phyloP scores from a whole-genome alignment of 2,888 invertebrate species.

The Apamea crenata region DNA sequence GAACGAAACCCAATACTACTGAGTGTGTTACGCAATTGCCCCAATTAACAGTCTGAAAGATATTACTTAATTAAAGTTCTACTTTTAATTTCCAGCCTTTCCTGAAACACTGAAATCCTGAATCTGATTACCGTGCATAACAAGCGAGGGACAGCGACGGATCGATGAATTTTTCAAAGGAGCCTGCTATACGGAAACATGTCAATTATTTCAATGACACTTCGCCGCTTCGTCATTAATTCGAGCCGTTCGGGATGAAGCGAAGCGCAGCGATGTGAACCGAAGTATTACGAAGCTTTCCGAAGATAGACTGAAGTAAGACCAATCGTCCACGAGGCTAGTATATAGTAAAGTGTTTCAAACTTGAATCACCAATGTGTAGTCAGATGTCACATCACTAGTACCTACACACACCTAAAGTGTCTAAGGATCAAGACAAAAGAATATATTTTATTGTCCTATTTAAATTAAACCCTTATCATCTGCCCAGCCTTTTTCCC shows the following conservation, averaged over 20 bases:
- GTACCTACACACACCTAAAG: not conserved
- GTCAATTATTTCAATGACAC: conserved; percentile 78
- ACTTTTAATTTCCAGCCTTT: not conserved
- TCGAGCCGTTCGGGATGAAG: conserved; percentile 67
- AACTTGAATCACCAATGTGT: not conserved
- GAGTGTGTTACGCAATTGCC: no score
- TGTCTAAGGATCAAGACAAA: not conserved
- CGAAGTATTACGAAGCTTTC: conserved; percentile 43
- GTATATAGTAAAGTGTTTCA: not conserved
- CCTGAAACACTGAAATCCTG: not conserved
- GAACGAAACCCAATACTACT: no score
- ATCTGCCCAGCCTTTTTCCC: no score
- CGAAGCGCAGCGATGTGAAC: conserved; percentile 37
- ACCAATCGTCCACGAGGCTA: not conserved
- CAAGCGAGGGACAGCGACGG: conserved; percentile 9
- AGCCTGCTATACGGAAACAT: conserved; percentile 68
- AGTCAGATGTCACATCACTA: not conserved
- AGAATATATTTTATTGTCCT: no score
- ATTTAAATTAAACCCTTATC: no score
- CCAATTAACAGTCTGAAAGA: no score
- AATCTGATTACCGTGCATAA: conserved; percentile 28
- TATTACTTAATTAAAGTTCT: not conserved
- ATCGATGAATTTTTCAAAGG: conserved; percentile 58
- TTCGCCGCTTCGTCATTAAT: conserved; percentile 74
- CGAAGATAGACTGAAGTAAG: conserved; percentile 35